Percentiles rank a stretch among this genome's conserved stretches.
These are phyloP conservation scores for Podocnemis expansa DNA, from an alignment of 2,113 vertebrate genomes.

Conservation along the genomic window DNA sequence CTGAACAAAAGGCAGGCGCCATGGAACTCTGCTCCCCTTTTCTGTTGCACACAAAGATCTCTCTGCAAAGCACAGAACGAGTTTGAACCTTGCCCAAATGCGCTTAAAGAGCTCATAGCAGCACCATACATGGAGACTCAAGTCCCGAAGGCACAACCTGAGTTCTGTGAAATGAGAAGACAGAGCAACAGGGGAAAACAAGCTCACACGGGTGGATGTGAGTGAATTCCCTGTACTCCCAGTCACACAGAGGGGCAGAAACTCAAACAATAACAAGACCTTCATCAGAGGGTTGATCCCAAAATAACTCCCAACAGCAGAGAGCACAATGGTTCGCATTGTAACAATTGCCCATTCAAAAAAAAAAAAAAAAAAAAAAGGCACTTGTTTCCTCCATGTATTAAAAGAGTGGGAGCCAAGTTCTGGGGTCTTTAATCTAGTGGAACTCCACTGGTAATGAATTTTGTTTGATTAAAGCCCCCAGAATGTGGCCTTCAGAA, in stretches of 20 bases:
- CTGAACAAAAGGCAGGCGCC: accelerated
- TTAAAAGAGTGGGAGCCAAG: neutral
- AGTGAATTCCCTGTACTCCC: neutral
- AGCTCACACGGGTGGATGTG: accelerated
- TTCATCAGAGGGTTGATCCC: neutral
- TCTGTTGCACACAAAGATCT: neutral
- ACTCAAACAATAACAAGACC: neutral
- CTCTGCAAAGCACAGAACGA: neutral
- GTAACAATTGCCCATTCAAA: neutral
- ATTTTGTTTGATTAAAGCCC: neutral
- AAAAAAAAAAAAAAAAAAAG: neutral
- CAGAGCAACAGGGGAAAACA: neutral
- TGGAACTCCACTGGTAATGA: neutral
- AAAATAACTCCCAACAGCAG: neutral
- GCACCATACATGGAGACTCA: neutral
- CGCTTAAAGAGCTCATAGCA: accelerated
- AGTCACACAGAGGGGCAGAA: neutral
- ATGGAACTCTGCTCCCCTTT: accelerated
- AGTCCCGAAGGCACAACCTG: neutral
- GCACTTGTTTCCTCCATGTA: neutral
- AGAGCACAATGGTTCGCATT: neutral
- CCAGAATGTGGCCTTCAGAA: neutral
- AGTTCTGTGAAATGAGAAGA: neutral
- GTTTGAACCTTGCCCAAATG: neutral
- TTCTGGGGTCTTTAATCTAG: neutral